These are phyloP conservation scores for Tetramorium simillimum DNA, from an alignment of 1,140 invertebrate genomes.

Conservation along the genomic window DNA sequence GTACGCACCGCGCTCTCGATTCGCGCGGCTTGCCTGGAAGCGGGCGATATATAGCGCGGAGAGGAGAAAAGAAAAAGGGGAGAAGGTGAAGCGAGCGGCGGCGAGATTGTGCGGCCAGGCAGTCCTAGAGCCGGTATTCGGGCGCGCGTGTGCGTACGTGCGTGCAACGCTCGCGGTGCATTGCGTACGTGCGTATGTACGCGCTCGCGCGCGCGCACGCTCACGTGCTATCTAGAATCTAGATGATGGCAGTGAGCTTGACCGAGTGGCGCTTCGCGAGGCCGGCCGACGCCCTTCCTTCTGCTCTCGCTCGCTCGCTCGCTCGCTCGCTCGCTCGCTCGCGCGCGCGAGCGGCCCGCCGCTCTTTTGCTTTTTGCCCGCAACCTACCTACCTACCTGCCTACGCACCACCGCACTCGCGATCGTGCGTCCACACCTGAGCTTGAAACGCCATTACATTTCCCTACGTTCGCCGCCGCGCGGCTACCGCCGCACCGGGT, in stretches of 20 bases:
- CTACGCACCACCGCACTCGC: conserved; percentile 17
- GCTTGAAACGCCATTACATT: conserved; percentile 61
- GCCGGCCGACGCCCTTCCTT: conserved; percentile 81
- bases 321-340: background rate
- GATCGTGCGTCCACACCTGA: conserved; percentile 59
- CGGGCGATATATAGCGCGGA: conserved; percentile 29
- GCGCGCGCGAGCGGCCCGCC: background rate
- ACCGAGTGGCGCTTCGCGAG: conserved; percentile 82
- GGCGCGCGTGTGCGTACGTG: background rate
- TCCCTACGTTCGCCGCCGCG: conserved; percentile 46
- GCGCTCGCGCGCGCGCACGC: background rate
- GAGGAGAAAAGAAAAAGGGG: conserved; percentile 20
- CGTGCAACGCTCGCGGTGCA: no score
- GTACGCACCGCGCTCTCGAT: conserved; percentile 50
- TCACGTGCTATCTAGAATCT: conserved; percentile 73
- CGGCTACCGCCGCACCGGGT: conserved; percentile 9
- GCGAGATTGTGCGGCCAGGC: conserved; percentile 65
- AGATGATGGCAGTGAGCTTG: conserved; percentile 82
- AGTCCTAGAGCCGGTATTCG: conserved; percentile 62
- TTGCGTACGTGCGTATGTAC: background rate
- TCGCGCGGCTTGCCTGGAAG: conserved; percentile 17
- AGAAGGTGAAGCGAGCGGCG: conserved; percentile 23
- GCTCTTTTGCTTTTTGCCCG: conserved; percentile 67
- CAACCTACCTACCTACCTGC: conserved; percentile 70
- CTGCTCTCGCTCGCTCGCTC: conserved; percentile 39